Conservation (phyloP, 2,113 vertebrate species). For the Chionomys nivalis region DNA sequence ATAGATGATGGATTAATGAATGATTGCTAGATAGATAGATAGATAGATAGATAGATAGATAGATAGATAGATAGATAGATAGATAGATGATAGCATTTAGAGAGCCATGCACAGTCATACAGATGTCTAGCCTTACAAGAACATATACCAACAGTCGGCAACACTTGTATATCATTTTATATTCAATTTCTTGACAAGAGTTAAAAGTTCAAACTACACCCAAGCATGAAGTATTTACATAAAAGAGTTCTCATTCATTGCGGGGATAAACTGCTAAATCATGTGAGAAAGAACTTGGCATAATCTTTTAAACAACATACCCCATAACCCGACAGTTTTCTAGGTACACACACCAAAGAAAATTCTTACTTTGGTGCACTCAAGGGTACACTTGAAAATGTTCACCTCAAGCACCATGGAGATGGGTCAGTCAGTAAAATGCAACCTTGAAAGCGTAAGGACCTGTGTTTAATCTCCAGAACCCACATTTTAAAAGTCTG, state of each 20-base stretch:
- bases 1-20: neutral
- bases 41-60: neutral
- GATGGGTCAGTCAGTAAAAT: neutral
- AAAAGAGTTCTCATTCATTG: neutral
- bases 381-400: neutral
- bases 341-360: neutral
- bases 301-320: neutral
- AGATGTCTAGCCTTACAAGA: neutral
- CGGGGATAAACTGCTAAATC: neutral
- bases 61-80: neutral
- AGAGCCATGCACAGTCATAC: neutral
- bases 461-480: neutral
- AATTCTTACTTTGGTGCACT: neutral
- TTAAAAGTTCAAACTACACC: neutral
- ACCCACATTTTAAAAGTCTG: neutral
- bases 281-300: neutral
- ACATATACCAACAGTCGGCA: no score
- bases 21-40: neutral
- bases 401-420: neutral
- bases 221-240: neutral
- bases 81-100: neutral
- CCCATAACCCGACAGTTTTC: neutral
- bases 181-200: neutral
- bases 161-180: neutral
- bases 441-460: neutral